These are phyloP conservation scores for mouse (Mus musculus) DNA, from an alignment of 2,113 vertebrate species.

Conservation along the genomic window GRCm39 chr6:86532001-86532500, in stretches of 20 bases:
- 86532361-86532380: not conserved
- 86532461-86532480: not conserved
- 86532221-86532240: not conserved
- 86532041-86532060: constrained; percentile 27
- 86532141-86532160: not conserved
- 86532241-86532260: not conserved
- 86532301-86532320: no score
- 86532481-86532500: not conserved
- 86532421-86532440: not conserved
- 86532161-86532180: constrained; percentile 12
- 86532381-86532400: not conserved
- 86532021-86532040: not conserved
- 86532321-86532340: no score
- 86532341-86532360: not conserved
- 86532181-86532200: not conserved
- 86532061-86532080: constrained; percentile 5
- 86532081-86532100: not conserved
- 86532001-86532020: not conserved
- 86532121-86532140: constrained; percentile 27
- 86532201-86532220: not conserved
- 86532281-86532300: not conserved
- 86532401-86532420: not conserved
- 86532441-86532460: not conserved
- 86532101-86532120: not conserved
- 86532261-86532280: not conserved